Evolutionary conservation across 2,113 vertebrate genomes (phyloP), one percentile per base, ranked within the genome.

Genomic region (Macquaria ambigua): DNA sequence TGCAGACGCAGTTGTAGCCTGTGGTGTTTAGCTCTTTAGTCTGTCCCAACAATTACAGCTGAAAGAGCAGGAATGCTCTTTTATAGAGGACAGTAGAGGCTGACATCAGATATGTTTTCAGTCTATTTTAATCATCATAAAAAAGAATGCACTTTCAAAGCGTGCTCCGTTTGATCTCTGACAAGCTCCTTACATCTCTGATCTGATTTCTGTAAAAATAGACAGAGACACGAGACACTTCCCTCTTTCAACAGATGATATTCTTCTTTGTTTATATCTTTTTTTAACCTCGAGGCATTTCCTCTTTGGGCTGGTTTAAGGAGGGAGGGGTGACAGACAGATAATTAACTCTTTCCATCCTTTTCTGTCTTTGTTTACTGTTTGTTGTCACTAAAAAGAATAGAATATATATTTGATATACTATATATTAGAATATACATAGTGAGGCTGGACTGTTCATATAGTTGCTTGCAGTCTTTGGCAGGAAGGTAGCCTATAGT

Each of bases 21-120:
- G 59, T n/a, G 5, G 62, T 41, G 5, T 68, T 41, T n/a, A 55
- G 20, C 46, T 66, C 63, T 78, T 74, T 56, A 31, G 39, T 73
- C 52, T 23, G 25, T 25, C 46, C 46, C 43, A 71, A 59, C 61
- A 43, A 56, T 68, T 18, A 39, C 14, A 14, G 28, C 21, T 18
- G 62, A 64, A 46, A 71, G 7, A 56, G 68, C 46, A 74, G 58
- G 34, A 66, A 68, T 76, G 55, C 55, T 63, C 55, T 72, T 53
- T 55, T 10, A 31, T 6, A 46, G n/a, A 56, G 15, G 6, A 63
- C 39, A 25, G 61, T 8, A 25, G 48, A 43, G 11, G 43, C 1
- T 59, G 63, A 74, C 6, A 74, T 77, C 37, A 73, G 21, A 61
- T 64, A 46, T 53, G 48, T 20, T 62, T 50, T 59, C 23, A 43